phyloP scores from a whole-genome alignment of 2,797 vertebrate genomes.

The Sebastes kiyomatsui region DNA sequence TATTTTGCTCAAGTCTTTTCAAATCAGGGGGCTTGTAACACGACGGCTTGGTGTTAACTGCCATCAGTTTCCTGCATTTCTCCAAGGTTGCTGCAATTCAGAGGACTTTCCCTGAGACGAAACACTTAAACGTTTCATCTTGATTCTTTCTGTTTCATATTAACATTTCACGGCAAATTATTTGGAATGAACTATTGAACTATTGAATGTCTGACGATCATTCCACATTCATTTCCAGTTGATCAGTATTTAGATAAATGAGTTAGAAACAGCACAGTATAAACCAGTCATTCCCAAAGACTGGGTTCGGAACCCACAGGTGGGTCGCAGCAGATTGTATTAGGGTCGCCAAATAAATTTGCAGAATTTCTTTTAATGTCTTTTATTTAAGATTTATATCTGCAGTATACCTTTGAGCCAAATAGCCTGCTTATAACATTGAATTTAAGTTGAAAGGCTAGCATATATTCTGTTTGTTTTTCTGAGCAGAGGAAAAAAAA shows the following conservation, averaged over 20 bases:
- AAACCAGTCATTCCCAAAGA: not conserved
- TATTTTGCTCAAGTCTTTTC: conserved; percentile 70
- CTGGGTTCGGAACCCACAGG: not conserved
- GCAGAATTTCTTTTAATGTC: not conserved
- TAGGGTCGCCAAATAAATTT: not conserved
- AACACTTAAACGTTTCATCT: not conserved
- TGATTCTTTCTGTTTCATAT: not conserved
- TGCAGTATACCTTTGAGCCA: too few species aligned
- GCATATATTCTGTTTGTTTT: too few species aligned
- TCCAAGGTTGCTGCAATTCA: conserved; percentile 13
- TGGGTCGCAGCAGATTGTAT: too few species aligned
- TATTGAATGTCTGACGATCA: too few species aligned
- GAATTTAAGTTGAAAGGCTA: too few species aligned
- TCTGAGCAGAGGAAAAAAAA: too few species aligned
- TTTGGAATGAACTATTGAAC: not conserved
- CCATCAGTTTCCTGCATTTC: conserved; percentile 42
- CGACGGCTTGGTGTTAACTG: conserved; percentile 56
- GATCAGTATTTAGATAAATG: not conserved
- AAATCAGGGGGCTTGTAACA: conserved; percentile 62
- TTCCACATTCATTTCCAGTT: not conserved
- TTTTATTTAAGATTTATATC: not conserved
- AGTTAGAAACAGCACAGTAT: not conserved
- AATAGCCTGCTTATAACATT: too few species aligned
- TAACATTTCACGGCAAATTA: not conserved
- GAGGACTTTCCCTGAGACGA: not conserved